Conservation (phyloP, 2,797 vertebrate species). For the Clarias platycephalus region DNA sequence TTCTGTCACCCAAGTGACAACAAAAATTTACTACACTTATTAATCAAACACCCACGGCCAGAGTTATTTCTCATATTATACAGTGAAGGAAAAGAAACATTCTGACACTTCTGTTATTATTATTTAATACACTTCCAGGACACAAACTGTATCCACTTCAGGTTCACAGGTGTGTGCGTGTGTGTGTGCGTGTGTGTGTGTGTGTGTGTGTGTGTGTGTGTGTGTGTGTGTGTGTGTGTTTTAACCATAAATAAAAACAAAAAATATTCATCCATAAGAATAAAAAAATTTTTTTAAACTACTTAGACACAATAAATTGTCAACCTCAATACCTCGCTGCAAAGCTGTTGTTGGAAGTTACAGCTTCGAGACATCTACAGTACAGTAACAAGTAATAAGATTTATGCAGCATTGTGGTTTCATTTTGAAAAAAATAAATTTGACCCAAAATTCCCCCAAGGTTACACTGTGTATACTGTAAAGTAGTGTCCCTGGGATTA, state of each 20-base stretch:
- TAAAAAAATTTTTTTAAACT: neutral
- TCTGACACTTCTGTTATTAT: neutral
- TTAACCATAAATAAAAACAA: neutral
- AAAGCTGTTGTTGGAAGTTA: neutral
- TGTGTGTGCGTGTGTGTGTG: no score
- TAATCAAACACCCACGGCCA: neutral
- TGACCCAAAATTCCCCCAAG: neutral
- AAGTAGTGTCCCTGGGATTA: neutral
- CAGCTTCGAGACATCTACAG: no score
- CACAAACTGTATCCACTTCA: neutral
- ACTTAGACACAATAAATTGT: neutral
- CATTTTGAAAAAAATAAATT: neutral
- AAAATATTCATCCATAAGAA: neutral
- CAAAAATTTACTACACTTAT: neutral
- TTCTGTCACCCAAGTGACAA: constrained; percentile 4
- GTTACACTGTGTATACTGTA: neutral
- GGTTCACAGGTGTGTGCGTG: neutral
- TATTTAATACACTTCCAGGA: neutral
- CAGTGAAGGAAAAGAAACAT: neutral
- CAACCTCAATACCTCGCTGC: neutral
- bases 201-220: no score
- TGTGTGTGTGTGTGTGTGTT: no score
- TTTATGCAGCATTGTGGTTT: neutral
- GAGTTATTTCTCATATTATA: constrained; percentile 3
- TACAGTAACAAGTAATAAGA: neutral